Evolutionary conservation across 30 jellyfish, hydroid and myxozoan genomes (phyloP).

Genomic region (Pelagia noctiluca): DNA sequence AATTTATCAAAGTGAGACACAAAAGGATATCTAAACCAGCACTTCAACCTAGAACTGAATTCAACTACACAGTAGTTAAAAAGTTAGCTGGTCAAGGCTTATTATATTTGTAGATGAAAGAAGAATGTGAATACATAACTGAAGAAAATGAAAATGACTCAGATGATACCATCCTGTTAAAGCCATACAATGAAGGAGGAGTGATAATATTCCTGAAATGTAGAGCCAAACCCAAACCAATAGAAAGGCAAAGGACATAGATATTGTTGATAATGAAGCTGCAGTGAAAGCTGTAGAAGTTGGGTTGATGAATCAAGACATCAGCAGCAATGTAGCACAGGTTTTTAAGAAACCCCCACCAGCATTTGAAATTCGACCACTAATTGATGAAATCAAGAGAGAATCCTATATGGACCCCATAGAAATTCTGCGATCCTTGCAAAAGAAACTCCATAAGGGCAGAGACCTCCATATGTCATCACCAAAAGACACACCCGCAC

Average conservation of each 20-base stretch:
- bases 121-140: neutral
- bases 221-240: neutral
- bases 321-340: conserved; percentile 2
- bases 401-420: conserved; percentile 16
- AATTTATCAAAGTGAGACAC: neutral
- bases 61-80: neutral
- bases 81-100: neutral
- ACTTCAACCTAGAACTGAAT: neutral
- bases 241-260: conserved; percentile 7
- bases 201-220: neutral
- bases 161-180: too few relatives aligned
- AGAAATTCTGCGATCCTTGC: conserved; percentile 27
- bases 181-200: neutral
- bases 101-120: neutral
- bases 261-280: conserved; percentile 23
- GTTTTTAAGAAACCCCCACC: conserved; percentile 43
- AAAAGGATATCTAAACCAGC: neutral
- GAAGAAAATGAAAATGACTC: neutral
- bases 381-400: conserved; percentile 30
- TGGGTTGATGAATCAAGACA: conserved; percentile 2
- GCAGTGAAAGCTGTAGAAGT: conserved; percentile 24
- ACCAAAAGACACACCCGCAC: conserved; percentile 8
- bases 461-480: conserved; percentile 14
- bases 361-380: conserved; percentile 29
- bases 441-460: conserved; percentile 27